Conservation (phyloP, 2,888 invertebrate genomes). For the Dorcus hopei region DNA sequence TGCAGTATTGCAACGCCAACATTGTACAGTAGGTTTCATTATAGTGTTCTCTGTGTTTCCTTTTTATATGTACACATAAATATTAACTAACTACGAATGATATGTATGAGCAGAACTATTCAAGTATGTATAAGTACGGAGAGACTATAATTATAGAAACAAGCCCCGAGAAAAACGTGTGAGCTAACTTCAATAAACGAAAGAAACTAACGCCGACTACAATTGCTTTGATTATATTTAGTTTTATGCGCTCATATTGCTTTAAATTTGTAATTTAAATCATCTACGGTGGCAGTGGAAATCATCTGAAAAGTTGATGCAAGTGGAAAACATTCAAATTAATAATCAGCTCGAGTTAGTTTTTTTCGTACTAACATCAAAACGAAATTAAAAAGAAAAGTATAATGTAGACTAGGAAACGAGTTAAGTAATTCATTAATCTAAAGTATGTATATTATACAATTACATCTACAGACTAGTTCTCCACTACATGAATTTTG, state of each 20-base stretch:
- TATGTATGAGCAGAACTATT: slow-evolving; percentile 47
- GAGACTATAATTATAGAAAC: neutral
- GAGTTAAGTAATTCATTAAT: slow-evolving; percentile 8
- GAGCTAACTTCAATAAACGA: neutral
- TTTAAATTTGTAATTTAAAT: slow-evolving; percentile 12
- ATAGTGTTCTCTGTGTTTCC: slow-evolving; percentile 7
- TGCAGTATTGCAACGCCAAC: slow-evolving; percentile 25
- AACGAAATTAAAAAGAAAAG: slow-evolving; percentile 9
- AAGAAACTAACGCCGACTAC: neutral
- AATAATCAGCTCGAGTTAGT: neutral
- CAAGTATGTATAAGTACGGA: slow-evolving; percentile 4
- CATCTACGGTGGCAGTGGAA: slow-evolving; percentile 45
- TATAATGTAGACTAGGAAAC: neutral
- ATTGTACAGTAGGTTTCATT: slow-evolving; percentile 36
- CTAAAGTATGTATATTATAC: slow-evolving; percentile 11
- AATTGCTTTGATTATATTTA: neutral
- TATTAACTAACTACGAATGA: slow-evolving; percentile 40
- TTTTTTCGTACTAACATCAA: slow-evolving; percentile 11
- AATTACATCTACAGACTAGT: slow-evolving; percentile 17
- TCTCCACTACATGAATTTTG: slow-evolving; percentile 10
- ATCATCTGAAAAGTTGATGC: slow-evolving; percentile 32
- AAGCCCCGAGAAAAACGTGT: neutral
- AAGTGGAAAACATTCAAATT: slow-evolving; percentile 7
- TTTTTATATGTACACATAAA: slow-evolving; percentile 21
- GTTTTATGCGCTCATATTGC: slow-evolving; percentile 12